Conservation (phyloP, 1,140 invertebrate species). For the Himalopsyche phryganea region DNA sequence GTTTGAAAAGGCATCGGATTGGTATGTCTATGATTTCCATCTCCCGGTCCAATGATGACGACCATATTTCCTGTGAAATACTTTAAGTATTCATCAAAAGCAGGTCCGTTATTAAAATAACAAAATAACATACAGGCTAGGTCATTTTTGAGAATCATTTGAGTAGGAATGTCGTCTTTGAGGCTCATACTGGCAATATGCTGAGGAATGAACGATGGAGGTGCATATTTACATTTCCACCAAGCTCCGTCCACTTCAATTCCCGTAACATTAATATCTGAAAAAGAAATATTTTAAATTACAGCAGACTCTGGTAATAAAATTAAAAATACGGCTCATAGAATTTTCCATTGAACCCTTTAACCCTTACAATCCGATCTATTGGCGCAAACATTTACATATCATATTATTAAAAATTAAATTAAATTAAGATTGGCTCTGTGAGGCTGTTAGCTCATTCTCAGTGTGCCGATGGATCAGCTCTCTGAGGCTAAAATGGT, state of each 20-base stretch:
- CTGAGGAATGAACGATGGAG: constrained; percentile 47
- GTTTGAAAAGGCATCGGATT: constrained; percentile 62
- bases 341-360: too few species aligned
- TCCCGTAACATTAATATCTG: constrained; percentile 43
- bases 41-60: constrained; percentile 67
- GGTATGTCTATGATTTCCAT: constrained; percentile 60
- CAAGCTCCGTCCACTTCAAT: constrained; percentile 50
- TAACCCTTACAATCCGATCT: too few species aligned
- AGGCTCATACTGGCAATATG: constrained; percentile 39
- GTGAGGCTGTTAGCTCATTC: too few species aligned
- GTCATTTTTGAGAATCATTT: constrained; percentile 35
- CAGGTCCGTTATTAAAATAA: constrained; percentile 68
- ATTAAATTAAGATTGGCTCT: too few species aligned
- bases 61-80: constrained; percentile 59
- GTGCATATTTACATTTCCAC: constrained; percentile 51
- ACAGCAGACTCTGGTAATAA: too few species aligned
- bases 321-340: too few species aligned
- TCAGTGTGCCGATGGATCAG: too few species aligned
- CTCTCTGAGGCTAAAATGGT: too few species aligned
- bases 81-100: constrained; percentile 64
- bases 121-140: constrained; percentile 66
- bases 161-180: constrained; percentile 38
- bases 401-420: too few species aligned
- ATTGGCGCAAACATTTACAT: too few species aligned
- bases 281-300: constrained; percentile 18